Conservation (phyloP, 2,113 vertebrate genomes). For the Lepus americanus region DNA sequence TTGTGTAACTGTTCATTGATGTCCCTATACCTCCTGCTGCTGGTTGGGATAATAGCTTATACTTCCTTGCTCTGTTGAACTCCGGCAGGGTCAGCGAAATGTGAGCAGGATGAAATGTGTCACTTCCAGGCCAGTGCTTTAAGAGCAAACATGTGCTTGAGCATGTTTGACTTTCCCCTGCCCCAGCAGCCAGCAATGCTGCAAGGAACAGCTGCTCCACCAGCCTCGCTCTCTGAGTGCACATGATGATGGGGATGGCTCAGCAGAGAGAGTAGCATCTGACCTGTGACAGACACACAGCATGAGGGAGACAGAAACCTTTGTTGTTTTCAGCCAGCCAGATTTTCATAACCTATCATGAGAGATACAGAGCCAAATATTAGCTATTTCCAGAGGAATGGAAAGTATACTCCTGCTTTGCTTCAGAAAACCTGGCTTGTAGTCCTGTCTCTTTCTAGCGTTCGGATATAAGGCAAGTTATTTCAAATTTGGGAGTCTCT, state of each 20-base stretch:
- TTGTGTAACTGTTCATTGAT: background rate
- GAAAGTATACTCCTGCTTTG: background rate
- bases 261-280: background rate
- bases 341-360: background rate
- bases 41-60: rapidly evolving
- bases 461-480: background rate
- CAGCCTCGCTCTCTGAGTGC: background rate
- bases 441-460: background rate
- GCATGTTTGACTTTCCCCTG: background rate
- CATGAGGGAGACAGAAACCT: background rate
- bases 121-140: background rate
- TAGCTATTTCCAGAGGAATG: background rate
- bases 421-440: background rate
- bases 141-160: background rate
- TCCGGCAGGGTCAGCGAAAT: background rate
- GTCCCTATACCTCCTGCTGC: rapidly evolving
- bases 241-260: background rate
- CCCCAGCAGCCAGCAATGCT: background rate
- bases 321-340: background rate
- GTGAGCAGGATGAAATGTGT: background rate
- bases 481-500: background rate
- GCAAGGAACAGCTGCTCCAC: background rate
- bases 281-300: background rate
- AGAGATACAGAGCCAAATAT: background rate
- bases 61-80: background rate